Conservation (phyloP, 2,113 vertebrate genomes). For the Actinemys pallida region DNA sequence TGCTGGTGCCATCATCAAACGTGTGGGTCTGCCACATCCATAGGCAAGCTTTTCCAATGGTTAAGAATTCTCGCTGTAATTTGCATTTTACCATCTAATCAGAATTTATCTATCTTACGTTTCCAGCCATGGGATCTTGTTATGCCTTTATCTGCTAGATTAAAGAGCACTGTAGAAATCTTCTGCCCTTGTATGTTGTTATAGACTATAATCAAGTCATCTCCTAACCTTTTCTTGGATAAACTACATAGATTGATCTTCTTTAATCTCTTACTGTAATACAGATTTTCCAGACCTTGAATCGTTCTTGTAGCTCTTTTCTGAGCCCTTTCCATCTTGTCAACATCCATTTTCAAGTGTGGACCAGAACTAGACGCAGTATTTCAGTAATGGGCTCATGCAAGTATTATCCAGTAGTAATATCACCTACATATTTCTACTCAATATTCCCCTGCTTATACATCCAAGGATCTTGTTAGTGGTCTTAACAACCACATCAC, state of each 20-base stretch:
- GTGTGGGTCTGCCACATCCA: not conserved
- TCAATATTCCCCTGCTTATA: not conserved
- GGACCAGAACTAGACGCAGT: not conserved
- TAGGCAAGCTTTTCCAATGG: not conserved
- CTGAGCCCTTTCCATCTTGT: not conserved
- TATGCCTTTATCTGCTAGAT: not conserved
- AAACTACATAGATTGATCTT: not conserved
- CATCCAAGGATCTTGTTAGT: not conserved
- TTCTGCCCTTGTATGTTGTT: not conserved
- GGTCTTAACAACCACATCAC: not conserved
- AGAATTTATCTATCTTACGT: fast-evolving
- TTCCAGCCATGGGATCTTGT: not conserved
- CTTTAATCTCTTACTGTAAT: not conserved
- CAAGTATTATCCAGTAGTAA: not conserved
- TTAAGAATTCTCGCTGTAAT: not conserved
- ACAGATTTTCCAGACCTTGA: not conserved
- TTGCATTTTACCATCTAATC: not conserved
- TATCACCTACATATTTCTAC: not conserved
- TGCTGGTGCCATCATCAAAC: not conserved
- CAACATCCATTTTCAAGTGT: not conserved
- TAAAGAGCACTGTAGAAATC: not conserved
- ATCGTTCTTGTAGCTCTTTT: not conserved
- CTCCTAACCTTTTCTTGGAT: not conserved
- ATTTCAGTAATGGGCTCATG: not conserved
- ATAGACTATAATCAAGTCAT: not conserved